phyloP scores from a whole-genome alignment of 2,888 invertebrate species.

The Epirrhoe tristata region DNA sequence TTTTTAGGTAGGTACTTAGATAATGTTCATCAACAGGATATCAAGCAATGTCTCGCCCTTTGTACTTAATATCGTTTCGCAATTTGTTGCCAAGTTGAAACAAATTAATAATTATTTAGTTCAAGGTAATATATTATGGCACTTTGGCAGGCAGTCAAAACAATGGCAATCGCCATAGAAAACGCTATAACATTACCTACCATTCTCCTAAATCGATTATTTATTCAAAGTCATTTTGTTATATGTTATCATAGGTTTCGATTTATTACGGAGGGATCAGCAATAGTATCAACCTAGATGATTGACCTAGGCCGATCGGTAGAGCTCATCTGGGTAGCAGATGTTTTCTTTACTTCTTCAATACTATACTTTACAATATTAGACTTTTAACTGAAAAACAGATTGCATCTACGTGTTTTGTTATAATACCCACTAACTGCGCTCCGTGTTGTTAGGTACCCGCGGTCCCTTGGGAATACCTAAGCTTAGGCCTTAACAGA shows the following conservation, averaged over 20 bases:
- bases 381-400: no score
- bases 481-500: no score
- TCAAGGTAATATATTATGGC: constrained; percentile 6
- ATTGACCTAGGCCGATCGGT: neutral
- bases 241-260: constrained; percentile 5
- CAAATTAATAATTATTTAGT: constrained; percentile 11
- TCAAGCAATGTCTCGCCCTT: neutral
- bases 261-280: constrained; percentile 11
- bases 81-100: constrained; percentile 38
- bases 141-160: constrained; percentile 24
- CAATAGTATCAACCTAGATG: neutral
- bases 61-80: constrained; percentile 14
- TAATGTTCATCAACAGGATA: no score
- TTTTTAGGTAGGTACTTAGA: no score
- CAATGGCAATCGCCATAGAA: constrained; percentile 45
- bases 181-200: constrained; percentile 28
- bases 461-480: no score
- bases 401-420: no score
- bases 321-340: neutral
- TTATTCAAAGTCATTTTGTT: constrained; percentile 8
- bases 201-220: constrained; percentile 14
- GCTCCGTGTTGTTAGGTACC: no score
- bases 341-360: neutral
- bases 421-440: no score
- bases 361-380: no score